Evolutionary conservation across 2,888 invertebrate species (phyloP), one percentile per base, ranked within the genome.

Genomic region (Conus canariensis): DNA sequence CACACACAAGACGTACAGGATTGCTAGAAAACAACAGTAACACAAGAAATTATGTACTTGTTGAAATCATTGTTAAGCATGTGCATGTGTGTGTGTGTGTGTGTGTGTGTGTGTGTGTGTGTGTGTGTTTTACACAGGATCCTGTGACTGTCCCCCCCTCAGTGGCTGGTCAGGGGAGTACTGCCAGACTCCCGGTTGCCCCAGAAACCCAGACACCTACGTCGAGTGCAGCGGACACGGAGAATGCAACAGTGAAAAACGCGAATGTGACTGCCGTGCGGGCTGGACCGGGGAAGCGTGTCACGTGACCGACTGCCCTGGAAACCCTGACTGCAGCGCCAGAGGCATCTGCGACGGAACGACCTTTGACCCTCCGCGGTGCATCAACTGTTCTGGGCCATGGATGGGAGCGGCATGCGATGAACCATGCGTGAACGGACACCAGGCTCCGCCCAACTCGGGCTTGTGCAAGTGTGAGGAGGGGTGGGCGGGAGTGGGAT

Each of bases 341-440:
- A 92, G 93, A 67, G 94, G 94, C 22, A 70, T 56, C 9, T 94
- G 94, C 87, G 92, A 93, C 67, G 91, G 89, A 9, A 58, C 88
- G 14, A 89, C 90, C 7, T 93, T 92, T 25, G 92, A 92, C 60
- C 93, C 94, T 0, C 94, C 94, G 0, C 83, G 90, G 8, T 95
- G 95, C 91, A 85, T 89, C 14, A 91, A 93, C 88, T 95, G 95
- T 91, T 67, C 91, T 5, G 90, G 89, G 1, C 92, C 92, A 58
- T 95, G 94, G 94, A 94, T 93, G 93, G 95, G 95, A 6, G 92
- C 92, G 60, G 94, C 93, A 8, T 95, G 95, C 91, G 92, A 92
- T 87, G 94, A 94, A n/a, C 94, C 94, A 0, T 95, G 95, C 91
- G 89, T 93, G 6, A 91, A 95, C 89, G 95, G 16, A 14, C 89